A percentile compares a stretch with the other conserved stretches of the same genome.
Conservation (phyloP, 2,113 vertebrate species). For the Aptenodytes forsteri region DNA sequence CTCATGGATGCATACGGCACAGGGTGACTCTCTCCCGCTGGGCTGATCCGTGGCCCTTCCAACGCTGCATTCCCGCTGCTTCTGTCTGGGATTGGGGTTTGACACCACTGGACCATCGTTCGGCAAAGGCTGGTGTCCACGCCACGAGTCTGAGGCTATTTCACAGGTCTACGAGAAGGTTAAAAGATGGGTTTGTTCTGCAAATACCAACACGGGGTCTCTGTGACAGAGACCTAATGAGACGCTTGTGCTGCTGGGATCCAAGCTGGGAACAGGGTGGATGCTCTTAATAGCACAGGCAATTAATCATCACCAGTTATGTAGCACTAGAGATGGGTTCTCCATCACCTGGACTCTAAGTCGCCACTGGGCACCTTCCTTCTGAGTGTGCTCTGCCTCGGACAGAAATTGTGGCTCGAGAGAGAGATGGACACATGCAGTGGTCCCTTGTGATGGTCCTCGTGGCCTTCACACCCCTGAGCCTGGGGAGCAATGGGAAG, state of each 20-base stretch:
- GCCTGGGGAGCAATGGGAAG: background rate
- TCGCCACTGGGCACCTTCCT: background rate
- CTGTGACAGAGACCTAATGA: background rate
- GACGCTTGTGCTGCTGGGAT: background rate
- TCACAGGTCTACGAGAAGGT: background rate
- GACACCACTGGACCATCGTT: background rate
- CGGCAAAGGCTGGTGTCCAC: accelerated
- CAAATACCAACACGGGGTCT: accelerated
- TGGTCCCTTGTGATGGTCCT: background rate
- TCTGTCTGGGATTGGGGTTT: accelerated
- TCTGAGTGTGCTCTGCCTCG: background rate
- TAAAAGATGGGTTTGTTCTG: background rate
- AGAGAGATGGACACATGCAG: background rate
- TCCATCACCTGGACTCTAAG: background rate
- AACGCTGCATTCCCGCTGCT: accelerated
- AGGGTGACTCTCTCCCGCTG: accelerated
- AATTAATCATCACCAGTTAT: constrained; percentile 28
- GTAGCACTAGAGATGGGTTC: background rate
- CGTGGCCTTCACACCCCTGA: background rate
- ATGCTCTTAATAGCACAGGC: background rate
- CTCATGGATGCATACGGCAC: accelerated
- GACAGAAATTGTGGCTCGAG: accelerated
- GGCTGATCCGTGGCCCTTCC: accelerated
- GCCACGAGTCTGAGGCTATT: accelerated
- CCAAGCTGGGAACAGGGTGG: background rate